These are phyloP conservation scores for Grapholita molesta DNA, from an alignment of 1,140 invertebrate species.

Conservation along the genomic window DNA sequence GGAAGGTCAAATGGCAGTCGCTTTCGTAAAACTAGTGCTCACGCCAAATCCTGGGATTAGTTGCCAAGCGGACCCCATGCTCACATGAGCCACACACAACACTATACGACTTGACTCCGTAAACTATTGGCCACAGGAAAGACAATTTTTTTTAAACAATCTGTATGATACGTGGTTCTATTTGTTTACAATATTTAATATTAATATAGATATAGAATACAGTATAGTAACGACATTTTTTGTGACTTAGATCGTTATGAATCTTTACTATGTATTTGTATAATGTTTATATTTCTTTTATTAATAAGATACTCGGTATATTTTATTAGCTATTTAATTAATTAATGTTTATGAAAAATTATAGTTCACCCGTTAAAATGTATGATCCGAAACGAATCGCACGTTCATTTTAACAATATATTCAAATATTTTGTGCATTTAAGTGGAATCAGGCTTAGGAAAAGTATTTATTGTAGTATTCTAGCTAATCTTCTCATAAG, in stretches of 20 bases:
- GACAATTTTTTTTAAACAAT: too few species aligned
- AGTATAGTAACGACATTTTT: too few species aligned
- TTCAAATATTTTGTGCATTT: slow-evolving; percentile 28
- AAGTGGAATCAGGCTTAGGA: slow-evolving; percentile 33
- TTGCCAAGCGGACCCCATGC: too few species aligned
- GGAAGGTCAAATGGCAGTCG: too few species aligned
- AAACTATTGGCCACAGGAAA: too few species aligned
- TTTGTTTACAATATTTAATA: too few species aligned
- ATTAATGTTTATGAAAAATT: not conserved
- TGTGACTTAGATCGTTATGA: not conserved
- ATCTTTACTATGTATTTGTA: not conserved
- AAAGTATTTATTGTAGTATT: slow-evolving; percentile 26
- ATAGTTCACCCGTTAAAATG: slow-evolving; percentile 12
- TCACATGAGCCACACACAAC: too few species aligned
- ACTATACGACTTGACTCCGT: too few species aligned
- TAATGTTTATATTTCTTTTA: not conserved
- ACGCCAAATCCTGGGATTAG: too few species aligned
- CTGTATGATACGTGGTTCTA: too few species aligned
- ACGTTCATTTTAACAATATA: not conserved
- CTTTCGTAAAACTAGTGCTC: too few species aligned
- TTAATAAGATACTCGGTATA: not conserved
- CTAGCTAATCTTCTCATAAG: slow-evolving; percentile 2
- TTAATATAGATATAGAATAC: too few species aligned
- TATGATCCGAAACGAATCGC: not conserved
- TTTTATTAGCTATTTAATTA: slow-evolving; percentile 8